phyloP scores from a whole-genome alignment of 2,888 invertebrate species.

The Pristionchus mayeri region DNA sequence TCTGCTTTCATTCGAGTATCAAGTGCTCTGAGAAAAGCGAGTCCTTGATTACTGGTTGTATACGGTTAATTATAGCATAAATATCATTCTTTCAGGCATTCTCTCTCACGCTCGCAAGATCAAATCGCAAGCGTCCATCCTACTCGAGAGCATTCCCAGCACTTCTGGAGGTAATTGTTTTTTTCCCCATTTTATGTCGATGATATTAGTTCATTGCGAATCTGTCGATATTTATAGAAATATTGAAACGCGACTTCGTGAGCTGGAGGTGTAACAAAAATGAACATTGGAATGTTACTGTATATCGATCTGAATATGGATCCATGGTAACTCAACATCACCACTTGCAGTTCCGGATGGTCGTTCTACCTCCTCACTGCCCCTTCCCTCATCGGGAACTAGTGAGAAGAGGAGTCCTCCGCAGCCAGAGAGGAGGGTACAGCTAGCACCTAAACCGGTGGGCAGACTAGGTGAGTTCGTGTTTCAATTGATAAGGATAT shows the following conservation, averaged over 20 bases:
- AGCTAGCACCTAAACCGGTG: not conserved
- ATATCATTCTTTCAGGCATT: conserved; percentile 28
- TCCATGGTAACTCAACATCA: no score
- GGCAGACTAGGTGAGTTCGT: not conserved
- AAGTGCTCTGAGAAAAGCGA: no score
- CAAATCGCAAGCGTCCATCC: conserved; percentile 19
- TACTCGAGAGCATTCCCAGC: conserved; percentile 20
- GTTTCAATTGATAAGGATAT: no score
- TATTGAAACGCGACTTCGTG: no score
- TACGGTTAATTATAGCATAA: no score
- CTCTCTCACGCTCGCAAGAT: conserved; percentile 45
- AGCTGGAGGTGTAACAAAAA: no score
- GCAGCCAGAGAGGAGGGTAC: not conserved
- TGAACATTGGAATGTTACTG: no score
- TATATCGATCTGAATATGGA: no score
- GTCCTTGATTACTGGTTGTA: no score
- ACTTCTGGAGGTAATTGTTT: not conserved
- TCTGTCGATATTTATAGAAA: no score
- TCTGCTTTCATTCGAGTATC: not conserved
- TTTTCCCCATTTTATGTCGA: not conserved
- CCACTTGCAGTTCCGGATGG: not conserved
- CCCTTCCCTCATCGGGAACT: not conserved
- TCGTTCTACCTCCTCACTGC: not conserved
- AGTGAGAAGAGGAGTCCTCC: conserved; percentile 9
- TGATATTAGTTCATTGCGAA: not conserved